phyloP scores from a whole-genome alignment of 2,888 invertebrate genomes.

The Coecobrya sp. region DNA sequence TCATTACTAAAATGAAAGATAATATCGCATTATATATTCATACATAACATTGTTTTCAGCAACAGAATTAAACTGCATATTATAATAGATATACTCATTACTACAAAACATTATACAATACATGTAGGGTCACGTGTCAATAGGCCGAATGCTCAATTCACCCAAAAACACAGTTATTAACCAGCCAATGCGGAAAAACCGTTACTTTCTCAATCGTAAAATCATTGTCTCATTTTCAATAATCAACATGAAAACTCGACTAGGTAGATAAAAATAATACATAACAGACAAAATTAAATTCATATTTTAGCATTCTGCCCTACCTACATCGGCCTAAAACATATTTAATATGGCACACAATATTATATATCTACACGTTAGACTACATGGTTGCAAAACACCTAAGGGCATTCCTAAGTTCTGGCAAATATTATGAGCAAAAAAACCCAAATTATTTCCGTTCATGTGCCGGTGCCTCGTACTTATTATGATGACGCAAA shows the following conservation, averaged over 20 bases:
- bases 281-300: not conserved
- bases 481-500: slow-evolving; percentile 32
- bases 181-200: not conserved
- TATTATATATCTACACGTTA: no score
- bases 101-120: not conserved
- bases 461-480: not conserved
- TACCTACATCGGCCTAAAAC: not conserved
- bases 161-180: slow-evolving; percentile 55
- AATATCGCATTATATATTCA: not conserved
- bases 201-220: slow-evolving; percentile 25
- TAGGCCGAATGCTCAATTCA: slow-evolving; percentile 52
- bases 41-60: not conserved
- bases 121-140: slow-evolving; percentile 48
- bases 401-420: no score
- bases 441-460: slow-evolving; percentile 14
- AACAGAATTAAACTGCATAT: not conserved
- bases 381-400: not conserved
- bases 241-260: not conserved
- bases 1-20: not conserved
- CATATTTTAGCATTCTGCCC: not conserved
- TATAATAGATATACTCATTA: not conserved
- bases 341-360: not conserved
- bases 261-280: not conserved
- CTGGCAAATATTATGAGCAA: not conserved
- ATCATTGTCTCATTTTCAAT: not conserved